Evolutionary conservation across 2,113 vertebrate species (phyloP), one percentile per base, ranked within the genome.

Genomic region (Cryptomyrus ogoouensis): DNA sequence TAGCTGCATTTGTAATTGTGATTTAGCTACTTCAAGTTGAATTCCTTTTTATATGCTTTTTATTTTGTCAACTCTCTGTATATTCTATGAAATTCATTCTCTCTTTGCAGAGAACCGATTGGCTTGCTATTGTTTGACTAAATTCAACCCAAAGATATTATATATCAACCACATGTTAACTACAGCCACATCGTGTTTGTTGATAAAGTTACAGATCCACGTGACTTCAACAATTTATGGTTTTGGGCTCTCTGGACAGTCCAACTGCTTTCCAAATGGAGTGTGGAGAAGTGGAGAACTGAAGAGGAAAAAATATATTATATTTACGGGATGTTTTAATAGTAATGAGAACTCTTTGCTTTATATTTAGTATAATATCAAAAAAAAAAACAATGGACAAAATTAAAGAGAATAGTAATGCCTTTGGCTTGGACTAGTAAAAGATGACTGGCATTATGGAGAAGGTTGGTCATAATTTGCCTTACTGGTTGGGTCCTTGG

Each of bases 371-470:
- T 27, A 13, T 85, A 85, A 27, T 49, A 24, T 85, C 10, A n/a
- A 84, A 24, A 84, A 7, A n/a, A 84, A 15, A 85, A 85, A 44
- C 83, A 80, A 80, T 80, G 9, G 44, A 85, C 3, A 80, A 49
- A 85, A 49, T 47, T 49, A 85, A 47, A 85, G 83, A 85, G 46
- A 85, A 49, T 49, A 85, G 42, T 85, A 44, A 85, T 85, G 47
- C 83, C 21, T 35, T 80, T 42, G 74, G 74, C 13, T 80, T 80
- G 70, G 15, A 21, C 39, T n/a, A 85, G 46, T 17, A 49, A 46
- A 85, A 85, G 12, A 85, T 12, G 44, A 24, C 19, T n/a, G 83
- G 21, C 24, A 85, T 85, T n/a, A 49, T 46, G 83, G 12, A 85
- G 74, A 15, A 85, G 9, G 6, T 49, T 49, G 74, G 31, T 8